phyloP scores from a whole-genome alignment of 2,113 vertebrate species.

The Calonectris borealis region DNA sequence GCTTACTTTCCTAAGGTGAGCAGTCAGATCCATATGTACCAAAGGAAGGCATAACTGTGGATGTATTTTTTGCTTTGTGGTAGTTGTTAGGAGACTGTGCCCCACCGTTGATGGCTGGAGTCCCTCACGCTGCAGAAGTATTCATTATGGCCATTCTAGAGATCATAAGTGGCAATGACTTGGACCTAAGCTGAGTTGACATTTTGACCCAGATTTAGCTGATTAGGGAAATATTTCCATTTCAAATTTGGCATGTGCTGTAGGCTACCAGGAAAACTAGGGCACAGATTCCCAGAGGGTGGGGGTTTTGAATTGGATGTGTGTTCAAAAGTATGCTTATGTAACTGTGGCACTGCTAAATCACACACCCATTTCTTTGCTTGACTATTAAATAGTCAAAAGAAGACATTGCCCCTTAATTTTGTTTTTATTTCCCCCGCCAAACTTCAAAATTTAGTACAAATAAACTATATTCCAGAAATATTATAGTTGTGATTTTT shows the following conservation, averaged over 20 bases:
- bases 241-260: constrained; percentile 39
- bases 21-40: not conserved
- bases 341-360: not conserved
- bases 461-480: not conserved
- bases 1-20: not conserved
- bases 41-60: not conserved
- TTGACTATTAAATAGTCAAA: not conserved
- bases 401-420: not conserved
- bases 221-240: constrained; percentile 48
- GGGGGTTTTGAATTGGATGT: not conserved
- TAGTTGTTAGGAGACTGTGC: not conserved
- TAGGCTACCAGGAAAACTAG: constrained; percentile 22
- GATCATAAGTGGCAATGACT: not conserved
- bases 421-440: not conserved
- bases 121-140: not conserved
- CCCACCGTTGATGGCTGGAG: not conserved
- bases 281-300: constrained; percentile 17
- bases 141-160: not conserved
- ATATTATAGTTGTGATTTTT: not conserved
- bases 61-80: not conserved
- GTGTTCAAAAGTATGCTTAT: constrained; percentile 1
- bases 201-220: constrained; percentile 55
- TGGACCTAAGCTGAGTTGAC: not conserved
- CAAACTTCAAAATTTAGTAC: not conserved
- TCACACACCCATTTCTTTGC: not conserved